These are phyloP conservation scores for Tipula vernalis DNA, from an alignment of 2,888 invertebrate species.

Conservation along the genomic window DNA sequence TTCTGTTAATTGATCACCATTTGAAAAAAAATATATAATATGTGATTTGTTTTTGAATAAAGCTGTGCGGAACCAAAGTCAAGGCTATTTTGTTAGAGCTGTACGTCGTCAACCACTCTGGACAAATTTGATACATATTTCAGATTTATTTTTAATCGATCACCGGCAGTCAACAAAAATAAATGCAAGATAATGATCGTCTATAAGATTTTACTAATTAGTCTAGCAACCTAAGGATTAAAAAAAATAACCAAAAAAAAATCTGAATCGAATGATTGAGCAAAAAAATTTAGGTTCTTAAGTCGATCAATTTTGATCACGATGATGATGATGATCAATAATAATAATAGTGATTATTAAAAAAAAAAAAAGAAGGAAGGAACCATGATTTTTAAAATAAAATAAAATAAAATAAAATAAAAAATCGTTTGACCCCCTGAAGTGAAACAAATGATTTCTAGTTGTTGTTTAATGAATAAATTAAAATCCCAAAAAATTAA, in stretches of 20 bases:
- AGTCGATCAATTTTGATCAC: background rate
- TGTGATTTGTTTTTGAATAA: background rate
- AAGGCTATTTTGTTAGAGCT: background rate
- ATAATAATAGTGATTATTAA: background rate
- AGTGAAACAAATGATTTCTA: slow-evolving; percentile 15
- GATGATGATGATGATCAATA: slow-evolving; percentile 1
- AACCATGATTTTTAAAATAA: slow-evolving; percentile 1
- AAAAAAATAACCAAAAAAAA: background rate
- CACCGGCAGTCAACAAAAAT: background rate
- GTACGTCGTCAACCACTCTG: background rate
- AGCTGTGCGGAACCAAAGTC: background rate
- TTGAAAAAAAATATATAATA: background rate
- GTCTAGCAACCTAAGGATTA: background rate
- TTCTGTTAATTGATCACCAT: background rate
- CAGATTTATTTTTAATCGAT: background rate
- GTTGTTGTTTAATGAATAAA: slow-evolving; percentile 4
- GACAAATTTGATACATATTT: background rate
- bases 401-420: background rate
- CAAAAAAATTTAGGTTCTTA: background rate
- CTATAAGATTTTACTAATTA: background rate
- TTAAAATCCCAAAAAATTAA: background rate
- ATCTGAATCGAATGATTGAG: background rate
- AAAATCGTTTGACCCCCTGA: slow-evolving; percentile 13
- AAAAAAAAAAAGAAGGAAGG: background rate
- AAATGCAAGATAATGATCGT: background rate